Evolutionary conservation across 2,888 invertebrate genomes (phyloP), one percentile per base, ranked within the genome.

Genomic region (Eupithecia vulgata): DNA sequence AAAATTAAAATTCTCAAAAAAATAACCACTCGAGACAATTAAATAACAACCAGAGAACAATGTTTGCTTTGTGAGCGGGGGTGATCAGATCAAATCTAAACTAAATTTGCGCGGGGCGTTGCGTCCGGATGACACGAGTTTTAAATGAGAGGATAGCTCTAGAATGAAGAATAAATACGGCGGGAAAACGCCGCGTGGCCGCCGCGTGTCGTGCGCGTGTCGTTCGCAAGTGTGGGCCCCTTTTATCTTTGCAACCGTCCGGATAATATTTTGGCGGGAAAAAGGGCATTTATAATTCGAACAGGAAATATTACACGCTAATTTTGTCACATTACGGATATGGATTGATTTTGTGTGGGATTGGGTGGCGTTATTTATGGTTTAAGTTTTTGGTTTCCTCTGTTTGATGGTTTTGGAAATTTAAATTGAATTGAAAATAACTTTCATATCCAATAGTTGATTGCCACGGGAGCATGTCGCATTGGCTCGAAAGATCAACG

Each of bases 301-400:
- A 89, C 88, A 90, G 92, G 93, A 90, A 93, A 91, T 89, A 94
- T 94, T 93, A 94, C 92, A 94, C 93, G 93, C 94, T 93, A 94
- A 94, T 94, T 94, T 94, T 87, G 88, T 85, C 88, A 87, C 89
- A 87, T 90, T 90, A 89, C 75, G 86, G 87, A 88, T 13, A 88
- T 89, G 89, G 90, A 93, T 94, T 93, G 92, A 92, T 92, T 91
- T 84, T 88, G 87, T 74, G 89, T 78, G 81, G 82, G 85, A 83
- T 79, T 77, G 87, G 87, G 88, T 90, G 87, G 86, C 80, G 81
- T 84, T 84, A 85, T 85, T 87, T 83, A 84, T 82, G 81, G 80
- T 75, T 78, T 76, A 30, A 72, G 62, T 76, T 81, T 78, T 80
- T 69, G 78, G 79, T 75, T 76, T 72, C 74, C 74, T 75, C 68